Conservation (phyloP, 2,113 vertebrate species). For the Heterotilapia buettikoferi region DNA sequence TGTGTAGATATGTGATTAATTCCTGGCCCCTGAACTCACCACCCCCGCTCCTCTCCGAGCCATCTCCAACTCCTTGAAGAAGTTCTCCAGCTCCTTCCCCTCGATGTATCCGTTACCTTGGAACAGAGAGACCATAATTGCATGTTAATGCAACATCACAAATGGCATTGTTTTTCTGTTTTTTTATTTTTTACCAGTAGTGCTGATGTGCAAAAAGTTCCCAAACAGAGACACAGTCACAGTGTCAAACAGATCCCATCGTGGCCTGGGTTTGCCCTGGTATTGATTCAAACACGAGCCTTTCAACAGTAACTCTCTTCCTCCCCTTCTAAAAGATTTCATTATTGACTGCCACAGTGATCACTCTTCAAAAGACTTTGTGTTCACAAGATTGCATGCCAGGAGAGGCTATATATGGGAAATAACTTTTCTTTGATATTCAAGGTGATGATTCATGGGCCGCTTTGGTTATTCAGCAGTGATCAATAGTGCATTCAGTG, state of each 20-base stretch:
- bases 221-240: neutral
- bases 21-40: constrained; percentile 74
- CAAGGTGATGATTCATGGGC: neutral
- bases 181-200: neutral
- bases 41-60: constrained; percentile 87
- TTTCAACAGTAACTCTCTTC: constrained; percentile 14
- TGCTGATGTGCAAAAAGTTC: neutral
- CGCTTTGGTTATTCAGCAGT: neutral
- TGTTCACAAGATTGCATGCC: neutral
- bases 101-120: constrained; percentile 97
- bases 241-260: neutral
- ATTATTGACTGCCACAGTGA: constrained; percentile 38
- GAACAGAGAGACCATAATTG: neutral
- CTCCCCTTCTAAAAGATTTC: constrained; percentile 2
- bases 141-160: neutral
- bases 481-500: constrained; percentile 1
- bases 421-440: constrained; percentile 6
- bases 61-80: constrained; percentile 89
- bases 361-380: constrained; percentile 17
- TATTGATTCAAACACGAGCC: constrained; percentile 44
- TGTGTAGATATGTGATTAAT: neutral
- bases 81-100: constrained; percentile 96
- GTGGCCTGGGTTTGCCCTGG: neutral
- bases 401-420: constrained; percentile 21
- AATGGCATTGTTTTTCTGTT: neutral